Evolutionary conservation across 2,797 vertebrate genomes (phyloP).

Genomic region (Centropyge bicolor): DNA sequence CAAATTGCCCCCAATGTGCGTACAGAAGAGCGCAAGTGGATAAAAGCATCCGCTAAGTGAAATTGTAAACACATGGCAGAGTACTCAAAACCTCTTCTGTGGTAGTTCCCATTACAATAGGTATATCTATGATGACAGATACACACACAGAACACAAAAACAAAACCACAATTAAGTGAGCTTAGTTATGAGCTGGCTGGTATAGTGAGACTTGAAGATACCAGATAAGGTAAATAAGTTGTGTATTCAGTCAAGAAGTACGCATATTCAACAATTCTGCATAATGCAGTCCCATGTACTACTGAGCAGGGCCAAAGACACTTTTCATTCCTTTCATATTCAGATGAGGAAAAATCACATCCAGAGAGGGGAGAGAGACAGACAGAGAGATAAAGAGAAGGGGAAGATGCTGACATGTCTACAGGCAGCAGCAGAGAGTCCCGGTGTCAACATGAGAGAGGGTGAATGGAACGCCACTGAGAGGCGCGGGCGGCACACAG

Average conservation of each 20-base stretch:
- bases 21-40: no score
- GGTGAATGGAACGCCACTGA: constrained; percentile 69
- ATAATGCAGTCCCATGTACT: constrained; percentile 34
- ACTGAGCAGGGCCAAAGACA: constrained; percentile 39
- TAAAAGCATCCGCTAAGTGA: no score
- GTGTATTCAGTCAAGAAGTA: constrained; percentile 31
- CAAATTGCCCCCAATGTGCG: no score
- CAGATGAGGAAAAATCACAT: constrained; percentile 58
- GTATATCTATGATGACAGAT: no score
- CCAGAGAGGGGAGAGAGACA: constrained; percentile 24
- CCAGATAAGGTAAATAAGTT: constrained; percentile 40
- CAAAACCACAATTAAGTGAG: constrained; percentile 10
- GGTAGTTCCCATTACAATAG: no score
- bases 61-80: no score
- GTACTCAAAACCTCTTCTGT: no score
- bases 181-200: neutral
- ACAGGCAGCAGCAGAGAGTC: constrained; percentile 67
- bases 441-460: constrained; percentile 72
- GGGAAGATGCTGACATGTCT: constrained; percentile 63
- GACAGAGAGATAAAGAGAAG: constrained; percentile 36
- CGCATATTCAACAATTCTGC: constrained; percentile 47
- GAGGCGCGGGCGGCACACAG: constrained; percentile 70
- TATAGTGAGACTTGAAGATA: constrained; percentile 7
- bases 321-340: constrained; percentile 65
- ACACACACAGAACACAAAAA: no score